Conservation (phyloP, 2,888 invertebrate species). For the Machimus rusticus region DNA sequence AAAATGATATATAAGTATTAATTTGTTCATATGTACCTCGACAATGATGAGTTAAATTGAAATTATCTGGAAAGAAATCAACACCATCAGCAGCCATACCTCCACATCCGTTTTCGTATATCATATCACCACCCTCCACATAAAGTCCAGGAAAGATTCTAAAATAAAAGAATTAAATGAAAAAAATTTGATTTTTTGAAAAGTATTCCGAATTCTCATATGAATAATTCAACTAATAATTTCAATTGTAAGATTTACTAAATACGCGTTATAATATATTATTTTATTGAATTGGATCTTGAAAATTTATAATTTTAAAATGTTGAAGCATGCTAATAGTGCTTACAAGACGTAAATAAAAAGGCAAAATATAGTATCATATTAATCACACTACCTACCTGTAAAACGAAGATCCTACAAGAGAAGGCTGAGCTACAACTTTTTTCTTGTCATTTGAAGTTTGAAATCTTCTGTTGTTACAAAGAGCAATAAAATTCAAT, state of each 20-base stretch:
- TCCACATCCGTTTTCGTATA: slow-evolving; percentile 21
- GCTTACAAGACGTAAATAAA: too few relatives aligned
- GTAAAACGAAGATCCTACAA: slow-evolving; percentile 50
- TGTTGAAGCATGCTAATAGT: too few relatives aligned
- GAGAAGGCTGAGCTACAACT: slow-evolving; percentile 48
- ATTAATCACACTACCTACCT: slow-evolving; percentile 3
- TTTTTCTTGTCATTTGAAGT: neutral
- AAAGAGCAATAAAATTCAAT: slow-evolving; percentile 8
- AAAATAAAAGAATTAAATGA: neutral
- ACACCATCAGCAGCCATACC: slow-evolving; percentile 13
- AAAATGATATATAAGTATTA: neutral
- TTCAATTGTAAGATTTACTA: too few relatives aligned
- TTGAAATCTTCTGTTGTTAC: neutral
- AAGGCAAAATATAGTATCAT: too few relatives aligned
- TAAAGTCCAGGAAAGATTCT: slow-evolving; percentile 44
- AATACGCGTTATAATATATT: too few relatives aligned
- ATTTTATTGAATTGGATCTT: too few relatives aligned
- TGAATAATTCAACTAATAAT: too few relatives aligned
- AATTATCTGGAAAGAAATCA: slow-evolving; percentile 44
- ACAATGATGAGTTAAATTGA: slow-evolving; percentile 31
- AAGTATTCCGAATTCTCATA: too few relatives aligned
- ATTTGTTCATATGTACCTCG: slow-evolving; percentile 28
- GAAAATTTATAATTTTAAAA: too few relatives aligned
- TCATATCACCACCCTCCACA: slow-evolving; percentile 41
- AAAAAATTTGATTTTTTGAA: neutral